These are phyloP conservation scores for Emydocephalus ijimae DNA, from an alignment of 2,113 vertebrate genomes.

Conservation along the genomic window DNA sequence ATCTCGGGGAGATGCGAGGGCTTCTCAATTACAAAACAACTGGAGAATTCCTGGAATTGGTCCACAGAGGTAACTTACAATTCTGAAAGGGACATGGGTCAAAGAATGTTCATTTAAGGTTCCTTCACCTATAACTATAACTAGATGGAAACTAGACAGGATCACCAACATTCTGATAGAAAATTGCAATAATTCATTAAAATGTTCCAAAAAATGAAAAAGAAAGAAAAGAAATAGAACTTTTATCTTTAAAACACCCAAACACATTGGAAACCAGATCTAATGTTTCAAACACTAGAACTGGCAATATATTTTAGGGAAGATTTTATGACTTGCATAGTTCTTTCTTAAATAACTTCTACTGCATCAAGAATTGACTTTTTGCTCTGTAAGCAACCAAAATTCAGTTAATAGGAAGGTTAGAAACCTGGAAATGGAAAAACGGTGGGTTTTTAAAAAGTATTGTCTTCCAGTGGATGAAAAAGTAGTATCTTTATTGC, in stretches of 20 bases:
- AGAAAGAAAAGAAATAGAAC: neutral
- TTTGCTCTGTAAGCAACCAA: conserved; percentile 37
- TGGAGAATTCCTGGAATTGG: neutral
- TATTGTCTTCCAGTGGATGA: conserved; percentile 55
- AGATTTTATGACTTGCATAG: conserved; percentile 27
- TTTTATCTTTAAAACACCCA: neutral
- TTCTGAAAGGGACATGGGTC: neutral
- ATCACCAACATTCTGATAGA: neutral
- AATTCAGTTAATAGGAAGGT: conserved; percentile 62
- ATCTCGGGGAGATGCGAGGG: neutral
- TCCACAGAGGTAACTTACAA: neutral
- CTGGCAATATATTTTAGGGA: neutral
- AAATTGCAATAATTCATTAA: neutral
- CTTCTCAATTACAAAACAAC: neutral
- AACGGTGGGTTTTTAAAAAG: conserved; percentile 67
- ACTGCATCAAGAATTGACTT: neutral
- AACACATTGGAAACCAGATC: conserved; percentile 27
- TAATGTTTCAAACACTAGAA: conserved; percentile 34
- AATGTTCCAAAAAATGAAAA: neutral
- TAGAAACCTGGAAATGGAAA: conserved; percentile 69
- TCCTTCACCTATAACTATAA: neutral
- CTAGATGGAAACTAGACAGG: neutral
- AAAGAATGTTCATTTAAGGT: neutral
- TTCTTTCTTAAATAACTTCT: neutral
- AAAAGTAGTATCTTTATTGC: conserved; percentile 73